Evolutionary conservation across 2,113 vertebrate genomes (phyloP).

Genomic region (Mionectes macconnelli): DNA sequence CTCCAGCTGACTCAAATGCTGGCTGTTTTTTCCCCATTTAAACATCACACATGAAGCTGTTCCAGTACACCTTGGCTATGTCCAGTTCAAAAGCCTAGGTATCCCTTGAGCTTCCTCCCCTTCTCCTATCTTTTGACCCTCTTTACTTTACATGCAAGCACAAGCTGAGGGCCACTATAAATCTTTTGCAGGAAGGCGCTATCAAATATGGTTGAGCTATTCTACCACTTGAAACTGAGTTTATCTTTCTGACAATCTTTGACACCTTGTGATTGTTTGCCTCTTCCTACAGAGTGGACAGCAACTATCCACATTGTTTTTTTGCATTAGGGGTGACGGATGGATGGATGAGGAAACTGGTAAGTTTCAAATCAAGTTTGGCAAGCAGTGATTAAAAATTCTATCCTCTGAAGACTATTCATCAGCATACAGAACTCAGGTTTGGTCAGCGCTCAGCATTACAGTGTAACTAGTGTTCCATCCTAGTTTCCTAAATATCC

Average conservation of each 20-base stretch:
- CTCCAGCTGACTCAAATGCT: neutral
- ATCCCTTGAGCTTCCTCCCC: neutral
- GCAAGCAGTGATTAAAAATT: neutral
- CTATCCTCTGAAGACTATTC: neutral
- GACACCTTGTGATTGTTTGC: neutral
- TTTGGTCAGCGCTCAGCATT: neutral
- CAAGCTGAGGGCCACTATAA: neutral
- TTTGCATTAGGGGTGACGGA: neutral
- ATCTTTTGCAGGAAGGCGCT: neutral
- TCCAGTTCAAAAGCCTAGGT: neutral
- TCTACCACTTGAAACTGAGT: neutral
- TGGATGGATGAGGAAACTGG: neutral
- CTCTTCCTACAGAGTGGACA: neutral
- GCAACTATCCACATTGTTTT: accelerated
- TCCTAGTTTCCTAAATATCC: neutral
- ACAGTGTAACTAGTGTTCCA: neutral
- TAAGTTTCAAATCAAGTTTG: neutral
- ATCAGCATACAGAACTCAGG: accelerated
- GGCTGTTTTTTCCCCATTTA: neutral
- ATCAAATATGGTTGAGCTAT: neutral
- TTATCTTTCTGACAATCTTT: neutral
- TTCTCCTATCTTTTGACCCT: neutral
- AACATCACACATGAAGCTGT: neutral
- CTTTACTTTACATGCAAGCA: neutral
- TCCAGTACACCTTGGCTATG: neutral